Base-by-base conservation (phyloP, 2,113 vertebrate species). In the Anhinga anhinga region DNA sequence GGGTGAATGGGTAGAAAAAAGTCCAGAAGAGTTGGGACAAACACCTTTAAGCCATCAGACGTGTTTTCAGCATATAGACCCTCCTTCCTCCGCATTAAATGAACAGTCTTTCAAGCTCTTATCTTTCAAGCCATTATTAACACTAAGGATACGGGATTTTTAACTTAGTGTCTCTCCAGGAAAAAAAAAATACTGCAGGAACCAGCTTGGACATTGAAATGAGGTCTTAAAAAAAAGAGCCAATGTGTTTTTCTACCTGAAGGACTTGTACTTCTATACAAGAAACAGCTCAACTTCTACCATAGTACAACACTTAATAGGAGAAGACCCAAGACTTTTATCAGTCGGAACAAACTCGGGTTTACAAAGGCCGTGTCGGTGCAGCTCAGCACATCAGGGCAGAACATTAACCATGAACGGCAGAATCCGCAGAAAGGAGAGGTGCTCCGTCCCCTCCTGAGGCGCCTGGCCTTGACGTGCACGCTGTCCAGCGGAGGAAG, bases 301-400 rank as follows among this genome's bases (percentile, higher is more conserved):
- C 71, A 2, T 1, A 38, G 71, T 3, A 29, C 32, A 58, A n/a
- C 21, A 50, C 29, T 55, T 30, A 21, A n/a, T 3, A 15, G 40
- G 11, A 40, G 40, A 36, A 30, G n/a, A 53, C 10, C 59, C 2
- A 47, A 20, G 69, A 76, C 53, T 84, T 79, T 65, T 23, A 27
- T 15, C 55, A 47, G 49, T 27, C 34, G 4, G 74, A 71, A 58
- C 71, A 87, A 78, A 58, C 50, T 7, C 52, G 30, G 34, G 38
- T 15, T 56, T 49, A 14, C 3, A 0, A 26, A 22, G 63, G 7
- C 2, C 0, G 45, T 2, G 52, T 15, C 7, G 2, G 45, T 4
- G n/a, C 73, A 21, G 45, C 66, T 32, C 34, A 14, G 67, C 34
- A 32, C 66, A 78, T 6, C 25, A 8, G 67, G 66, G 8, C 32